These are phyloP conservation scores for Eumaeus atala DNA, from an alignment of 1,140 invertebrate genomes.

Conservation along the genomic window DNA sequence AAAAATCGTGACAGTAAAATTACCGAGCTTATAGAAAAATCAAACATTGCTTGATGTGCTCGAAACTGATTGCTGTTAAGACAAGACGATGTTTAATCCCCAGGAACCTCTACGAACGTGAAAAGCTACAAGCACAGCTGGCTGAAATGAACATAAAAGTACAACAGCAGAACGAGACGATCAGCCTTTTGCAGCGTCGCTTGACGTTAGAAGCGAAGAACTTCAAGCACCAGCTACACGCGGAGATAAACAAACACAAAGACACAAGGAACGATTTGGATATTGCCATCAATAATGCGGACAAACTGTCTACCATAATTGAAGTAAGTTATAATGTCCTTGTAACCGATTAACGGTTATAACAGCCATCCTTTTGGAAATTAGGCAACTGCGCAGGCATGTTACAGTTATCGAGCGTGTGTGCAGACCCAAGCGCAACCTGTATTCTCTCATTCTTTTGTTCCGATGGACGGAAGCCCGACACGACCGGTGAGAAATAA, in stretches of 20 bases:
- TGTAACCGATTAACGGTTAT: too few relatives aligned
- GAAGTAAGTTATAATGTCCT: conserved; percentile 67
- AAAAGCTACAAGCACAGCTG: conserved; percentile 80
- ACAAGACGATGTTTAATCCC: conserved; percentile 16
- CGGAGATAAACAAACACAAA: conserved; percentile 81
- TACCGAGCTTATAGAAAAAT: too few relatives aligned
- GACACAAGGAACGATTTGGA: conserved; percentile 80
- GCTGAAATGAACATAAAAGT: conserved; percentile 78
- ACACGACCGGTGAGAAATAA: too few relatives aligned
- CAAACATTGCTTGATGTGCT: too few relatives aligned
- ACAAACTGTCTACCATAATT: conserved; percentile 72
- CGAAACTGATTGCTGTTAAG: too few relatives aligned
- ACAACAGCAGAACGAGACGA: conserved; percentile 80
- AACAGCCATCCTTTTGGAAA: too few relatives aligned
- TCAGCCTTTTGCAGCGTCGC: conserved; percentile 80
- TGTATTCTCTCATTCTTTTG: too few relatives aligned
- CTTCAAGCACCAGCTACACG: conserved; percentile 79
- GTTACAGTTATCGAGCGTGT: too few relatives aligned
- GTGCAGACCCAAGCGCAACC: too few relatives aligned
- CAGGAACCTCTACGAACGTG: conserved; percentile 81
- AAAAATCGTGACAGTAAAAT: too few relatives aligned
- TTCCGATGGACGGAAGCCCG: too few relatives aligned
- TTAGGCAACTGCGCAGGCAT: too few relatives aligned
- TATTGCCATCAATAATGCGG: conserved; percentile 77
- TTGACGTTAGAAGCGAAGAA: conserved; percentile 82